These are phyloP conservation scores for Labeo catla DNA, from an alignment of 2,113 vertebrate genomes.

Conservation along the genomic window DNA sequence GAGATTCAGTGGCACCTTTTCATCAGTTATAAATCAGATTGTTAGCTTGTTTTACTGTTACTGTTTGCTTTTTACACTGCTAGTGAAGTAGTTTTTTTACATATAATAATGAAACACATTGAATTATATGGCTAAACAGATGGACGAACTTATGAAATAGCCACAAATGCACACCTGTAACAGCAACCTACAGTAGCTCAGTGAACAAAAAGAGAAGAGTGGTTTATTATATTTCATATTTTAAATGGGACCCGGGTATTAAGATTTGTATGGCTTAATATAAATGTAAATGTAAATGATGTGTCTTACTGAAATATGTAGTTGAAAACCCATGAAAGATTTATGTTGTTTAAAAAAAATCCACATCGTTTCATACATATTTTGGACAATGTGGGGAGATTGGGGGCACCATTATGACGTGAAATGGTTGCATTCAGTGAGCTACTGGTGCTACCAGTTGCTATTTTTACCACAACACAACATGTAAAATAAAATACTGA, in stretches of 20 bases:
- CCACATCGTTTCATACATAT: too few relatives aligned
- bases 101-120: not conserved
- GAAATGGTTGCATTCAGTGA: too few relatives aligned
- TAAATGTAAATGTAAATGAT: too few relatives aligned
- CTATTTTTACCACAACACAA: too few relatives aligned
- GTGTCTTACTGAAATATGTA: too few relatives aligned
- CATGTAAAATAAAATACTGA: too few relatives aligned
- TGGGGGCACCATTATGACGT: too few relatives aligned
- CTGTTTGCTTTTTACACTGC: not conserved
- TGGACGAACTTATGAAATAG: not conserved
- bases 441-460: too few relatives aligned
- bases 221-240: not conserved
- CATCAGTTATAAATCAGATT: not conserved
- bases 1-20: not conserved
- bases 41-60: not conserved
- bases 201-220: not conserved
- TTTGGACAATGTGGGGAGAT: too few relatives aligned
- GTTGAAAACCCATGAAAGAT: too few relatives aligned
- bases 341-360: too few relatives aligned
- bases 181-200: not conserved
- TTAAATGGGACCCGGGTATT: not conserved
- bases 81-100: not conserved
- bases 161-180: not conserved
- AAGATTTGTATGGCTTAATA: too few relatives aligned
- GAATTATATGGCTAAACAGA: not conserved